These are phyloP conservation scores for Equus quagga DNA, from an alignment of 2,113 vertebrate genomes.

Conservation along the genomic window DNA sequence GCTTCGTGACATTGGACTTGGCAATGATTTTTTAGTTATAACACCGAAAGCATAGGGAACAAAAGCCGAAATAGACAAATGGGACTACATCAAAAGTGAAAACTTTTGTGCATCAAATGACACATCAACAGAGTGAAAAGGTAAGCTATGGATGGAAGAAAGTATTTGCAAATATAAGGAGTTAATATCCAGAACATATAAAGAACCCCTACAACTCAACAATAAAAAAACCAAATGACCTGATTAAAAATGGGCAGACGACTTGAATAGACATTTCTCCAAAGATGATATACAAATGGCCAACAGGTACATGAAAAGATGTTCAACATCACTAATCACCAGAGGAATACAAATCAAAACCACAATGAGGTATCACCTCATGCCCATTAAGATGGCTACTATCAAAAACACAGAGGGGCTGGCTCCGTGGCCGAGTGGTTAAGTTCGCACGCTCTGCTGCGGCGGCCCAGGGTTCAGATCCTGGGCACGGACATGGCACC, in stretches of 20 bases:
- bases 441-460: too few relatives aligned
- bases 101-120: background rate
- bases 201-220: background rate
- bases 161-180: background rate
- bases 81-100: background rate
- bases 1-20: background rate
- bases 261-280: background rate
- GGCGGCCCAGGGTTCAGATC: too few relatives aligned
- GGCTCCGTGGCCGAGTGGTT: too few relatives aligned
- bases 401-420: background rate
- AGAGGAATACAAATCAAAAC: background rate
- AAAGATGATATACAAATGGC: background rate
- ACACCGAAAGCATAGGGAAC: background rate
- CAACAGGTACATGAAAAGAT: background rate
- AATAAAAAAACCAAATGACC: background rate
- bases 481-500: too few relatives aligned
- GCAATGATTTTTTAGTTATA: background rate
- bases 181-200: background rate
- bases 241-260: conserved; percentile 24
- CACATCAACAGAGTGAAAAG: background rate
- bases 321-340: background rate
- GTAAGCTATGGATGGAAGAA: background rate
- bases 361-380: background rate
- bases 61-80: background rate
- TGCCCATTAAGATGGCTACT: background rate